Evolutionary conservation across 2,113 vertebrate genomes (phyloP).

Genomic region (Erythrocebus patas): DNA sequence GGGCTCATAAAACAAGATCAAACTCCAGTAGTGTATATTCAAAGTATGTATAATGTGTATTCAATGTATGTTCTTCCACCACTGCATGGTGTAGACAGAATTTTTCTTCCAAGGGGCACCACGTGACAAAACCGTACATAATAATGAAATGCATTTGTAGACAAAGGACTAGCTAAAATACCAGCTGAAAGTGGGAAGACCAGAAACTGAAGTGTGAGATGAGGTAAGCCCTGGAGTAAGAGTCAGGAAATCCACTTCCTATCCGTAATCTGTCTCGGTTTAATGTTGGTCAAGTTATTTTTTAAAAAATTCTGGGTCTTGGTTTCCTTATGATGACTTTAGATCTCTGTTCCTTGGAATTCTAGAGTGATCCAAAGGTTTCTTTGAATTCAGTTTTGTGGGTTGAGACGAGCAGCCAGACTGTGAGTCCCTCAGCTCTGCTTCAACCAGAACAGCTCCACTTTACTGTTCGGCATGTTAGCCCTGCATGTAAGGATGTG

Average conservation of each 20-base stretch:
- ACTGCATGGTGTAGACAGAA: background rate
- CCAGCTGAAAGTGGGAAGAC: background rate
- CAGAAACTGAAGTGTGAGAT: background rate
- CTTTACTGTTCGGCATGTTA: background rate
- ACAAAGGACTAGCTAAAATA: background rate
- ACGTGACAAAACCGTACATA: background rate
- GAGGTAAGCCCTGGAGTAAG: background rate
- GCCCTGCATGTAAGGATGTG: background rate
- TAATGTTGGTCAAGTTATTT: background rate
- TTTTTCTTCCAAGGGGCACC: slow-evolving; percentile 43
- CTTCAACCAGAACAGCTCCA: background rate
- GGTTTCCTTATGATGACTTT: background rate
- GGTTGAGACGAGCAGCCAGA: background rate
- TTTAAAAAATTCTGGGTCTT: background rate
- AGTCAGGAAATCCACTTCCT: background rate
- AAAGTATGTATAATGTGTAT: background rate
- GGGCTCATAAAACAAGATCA: background rate
- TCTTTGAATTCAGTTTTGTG: background rate
- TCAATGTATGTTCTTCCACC: background rate
- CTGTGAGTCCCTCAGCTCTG: background rate
- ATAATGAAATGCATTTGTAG: background rate
- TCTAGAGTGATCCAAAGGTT: background rate
- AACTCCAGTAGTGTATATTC: background rate
- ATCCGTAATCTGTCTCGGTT: background rate
- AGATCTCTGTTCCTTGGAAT: background rate